phyloP scores from a whole-genome alignment of 1,140 invertebrate genomes.

The Ridgeia piscesae region DNA sequence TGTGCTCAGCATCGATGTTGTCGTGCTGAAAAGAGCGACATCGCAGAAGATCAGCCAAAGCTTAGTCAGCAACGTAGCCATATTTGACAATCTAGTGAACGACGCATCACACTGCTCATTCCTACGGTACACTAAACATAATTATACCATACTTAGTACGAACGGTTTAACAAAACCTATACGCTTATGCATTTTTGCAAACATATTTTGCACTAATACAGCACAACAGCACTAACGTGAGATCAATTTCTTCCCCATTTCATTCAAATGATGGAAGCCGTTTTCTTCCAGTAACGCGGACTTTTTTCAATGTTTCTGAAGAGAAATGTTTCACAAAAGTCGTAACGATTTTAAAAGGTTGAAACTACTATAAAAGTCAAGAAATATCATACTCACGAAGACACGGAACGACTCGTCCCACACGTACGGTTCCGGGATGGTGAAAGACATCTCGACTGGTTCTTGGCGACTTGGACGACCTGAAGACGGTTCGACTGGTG shows the following conservation, averaged over 20 bases:
- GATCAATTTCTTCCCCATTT: no score
- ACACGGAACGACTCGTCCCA: background rate
- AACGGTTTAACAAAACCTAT: no score
- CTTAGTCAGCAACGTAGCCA: background rate
- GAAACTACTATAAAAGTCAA: background rate
- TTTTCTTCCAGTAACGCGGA: no score
- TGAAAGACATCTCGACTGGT: background rate
- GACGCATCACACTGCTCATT: background rate
- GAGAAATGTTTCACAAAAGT: no score
- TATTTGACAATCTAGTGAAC: background rate
- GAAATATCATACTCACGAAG: background rate
- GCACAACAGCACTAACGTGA: no score
- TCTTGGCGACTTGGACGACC: background rate
- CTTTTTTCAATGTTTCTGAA: no score
- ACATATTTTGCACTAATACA: no score
- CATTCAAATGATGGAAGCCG: no score
- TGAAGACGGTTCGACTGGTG: background rate
- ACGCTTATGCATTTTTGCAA: no score
- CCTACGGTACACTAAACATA: no score
- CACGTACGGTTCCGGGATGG: background rate
- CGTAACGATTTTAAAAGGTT: no score
- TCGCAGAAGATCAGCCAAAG: background rate
- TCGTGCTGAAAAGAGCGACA: background rate
- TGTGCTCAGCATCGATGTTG: background rate
- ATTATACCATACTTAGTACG: no score